Base-by-base conservation (phyloP, 2,888 invertebrate species). In the Lamellibrachia columna region DNA sequence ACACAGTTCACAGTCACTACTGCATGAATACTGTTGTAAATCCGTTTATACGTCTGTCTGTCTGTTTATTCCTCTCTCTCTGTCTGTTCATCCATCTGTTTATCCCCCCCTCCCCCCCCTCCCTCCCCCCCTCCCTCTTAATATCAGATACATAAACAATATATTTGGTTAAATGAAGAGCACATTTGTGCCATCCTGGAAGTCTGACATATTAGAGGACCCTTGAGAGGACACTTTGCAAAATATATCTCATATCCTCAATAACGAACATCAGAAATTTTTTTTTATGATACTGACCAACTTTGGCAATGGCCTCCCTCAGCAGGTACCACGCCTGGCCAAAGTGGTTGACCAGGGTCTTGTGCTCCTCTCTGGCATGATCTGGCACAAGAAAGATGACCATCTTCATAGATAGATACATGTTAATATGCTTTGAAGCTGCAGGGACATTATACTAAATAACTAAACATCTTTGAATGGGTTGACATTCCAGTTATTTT, bases 301-400 rank as follows among this genome's bases (percentile, higher is more conserved):
- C 75, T 15, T 75, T 75, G 11, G 75, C 75, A 75, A 75, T 91
- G 52, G 91, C 75, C 90, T 93, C 92, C 75, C 93, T 93, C 7
- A 94, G 94, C 93, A 93, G 93, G 52, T 94, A 92, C 95, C 95
- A 95, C 28, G 94, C 95, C 9, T 92, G 92, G n/a, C 92, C 75
- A 93, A 94, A 93, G 91, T 94, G 94, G 8, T 93, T 91, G 15
- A 95, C 53, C 75, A 94, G 92, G 55, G 75, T n/a, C 75, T 22
- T 9, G 22, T 52, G 3, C 52, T 75, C 90, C 22, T 91, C 58
- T 90, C 91, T 52, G 90, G 28, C 92, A 53, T 28, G 40, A 55
- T 58, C 53, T 91, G 40, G 40, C 40, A 58, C 90, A 92, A 92
- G 93, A 28, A 90, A 90, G 9, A 52, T 58, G 52, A 92, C 2